Conservation (phyloP, 2,113 vertebrate species). For the Pachycephala philippinensis region DNA sequence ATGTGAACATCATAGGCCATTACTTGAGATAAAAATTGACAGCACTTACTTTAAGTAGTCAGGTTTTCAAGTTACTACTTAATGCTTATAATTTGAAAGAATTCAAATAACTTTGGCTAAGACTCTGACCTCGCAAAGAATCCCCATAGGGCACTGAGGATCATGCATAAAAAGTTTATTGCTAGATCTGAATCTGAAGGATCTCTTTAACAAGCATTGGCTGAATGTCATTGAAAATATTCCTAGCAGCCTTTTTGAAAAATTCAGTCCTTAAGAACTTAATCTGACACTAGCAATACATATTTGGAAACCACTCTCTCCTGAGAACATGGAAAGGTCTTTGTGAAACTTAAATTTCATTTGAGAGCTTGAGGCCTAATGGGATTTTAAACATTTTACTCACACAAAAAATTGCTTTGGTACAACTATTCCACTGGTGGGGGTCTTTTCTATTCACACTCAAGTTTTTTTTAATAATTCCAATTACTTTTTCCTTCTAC, state of each 20-base stretch:
- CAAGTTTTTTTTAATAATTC: not conserved
- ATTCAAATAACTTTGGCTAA: not conserved
- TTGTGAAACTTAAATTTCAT: not conserved
- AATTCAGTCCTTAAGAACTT: not conserved
- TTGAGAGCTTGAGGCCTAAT: not conserved
- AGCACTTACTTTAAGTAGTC: not conserved
- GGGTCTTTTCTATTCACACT: not conserved
- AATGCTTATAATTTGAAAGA: not conserved
- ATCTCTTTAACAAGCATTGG: not conserved
- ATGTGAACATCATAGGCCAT: not conserved
- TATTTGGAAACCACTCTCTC: not conserved
- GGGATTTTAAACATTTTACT: not conserved
- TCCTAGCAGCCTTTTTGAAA: not conserved
- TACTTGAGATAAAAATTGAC: not conserved
- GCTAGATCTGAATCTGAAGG: not conserved
- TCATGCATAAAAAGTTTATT: not conserved
- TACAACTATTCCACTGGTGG: rapidly evolving
- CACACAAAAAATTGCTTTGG: not conserved
- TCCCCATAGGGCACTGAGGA: not conserved
- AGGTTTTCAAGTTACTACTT: not conserved
- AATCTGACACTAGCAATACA: not conserved
- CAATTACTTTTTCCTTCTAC: not conserved
- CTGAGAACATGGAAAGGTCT: not conserved
- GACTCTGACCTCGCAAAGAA: not conserved
- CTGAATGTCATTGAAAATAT: not conserved